Evolutionary conservation across 2,888 invertebrate genomes (phyloP).

Genomic region (Rotaria macrura): DNA sequence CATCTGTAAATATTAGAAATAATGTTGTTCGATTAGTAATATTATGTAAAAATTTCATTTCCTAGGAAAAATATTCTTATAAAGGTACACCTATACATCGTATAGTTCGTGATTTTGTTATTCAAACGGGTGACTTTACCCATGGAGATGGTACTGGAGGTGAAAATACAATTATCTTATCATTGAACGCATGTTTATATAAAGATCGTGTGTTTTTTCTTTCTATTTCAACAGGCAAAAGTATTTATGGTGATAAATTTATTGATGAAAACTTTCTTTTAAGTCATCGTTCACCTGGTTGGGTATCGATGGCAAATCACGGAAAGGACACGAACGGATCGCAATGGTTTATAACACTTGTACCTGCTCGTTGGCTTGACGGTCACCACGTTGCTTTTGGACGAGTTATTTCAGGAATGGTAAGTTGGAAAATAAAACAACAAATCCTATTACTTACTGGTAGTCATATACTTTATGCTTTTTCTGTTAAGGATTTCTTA

Average conservation of each 20-base stretch:
- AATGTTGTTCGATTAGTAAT: background rate
- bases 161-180: slow-evolving; percentile 29
- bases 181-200: background rate
- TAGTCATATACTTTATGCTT: no score
- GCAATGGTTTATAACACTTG: slow-evolving; percentile 42
- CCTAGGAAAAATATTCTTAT: slow-evolving; percentile 40
- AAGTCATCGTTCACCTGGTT: slow-evolving; percentile 46
- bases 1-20: background rate
- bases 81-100: slow-evolving; percentile 45
- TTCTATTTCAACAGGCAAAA: slow-evolving; percentile 39
- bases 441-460: no score
- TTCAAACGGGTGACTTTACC: slow-evolving; percentile 50
- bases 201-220: no score
- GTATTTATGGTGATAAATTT: slow-evolving; percentile 47
- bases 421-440: no score
- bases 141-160: slow-evolving; percentile 48
- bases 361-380: slow-evolving; percentile 47
- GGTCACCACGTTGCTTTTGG: slow-evolving; percentile 49
- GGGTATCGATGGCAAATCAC: slow-evolving; percentile 50
- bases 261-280: slow-evolving; percentile 47
- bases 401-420: slow-evolving; percentile 45
- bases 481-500: slow-evolving; percentile 35
- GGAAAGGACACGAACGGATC: slow-evolving; percentile 49
- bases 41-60: background rate
- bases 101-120: slow-evolving; percentile 47